phyloP scores from a whole-genome alignment of 1,140 invertebrate species.

The Physella acuta region DNA sequence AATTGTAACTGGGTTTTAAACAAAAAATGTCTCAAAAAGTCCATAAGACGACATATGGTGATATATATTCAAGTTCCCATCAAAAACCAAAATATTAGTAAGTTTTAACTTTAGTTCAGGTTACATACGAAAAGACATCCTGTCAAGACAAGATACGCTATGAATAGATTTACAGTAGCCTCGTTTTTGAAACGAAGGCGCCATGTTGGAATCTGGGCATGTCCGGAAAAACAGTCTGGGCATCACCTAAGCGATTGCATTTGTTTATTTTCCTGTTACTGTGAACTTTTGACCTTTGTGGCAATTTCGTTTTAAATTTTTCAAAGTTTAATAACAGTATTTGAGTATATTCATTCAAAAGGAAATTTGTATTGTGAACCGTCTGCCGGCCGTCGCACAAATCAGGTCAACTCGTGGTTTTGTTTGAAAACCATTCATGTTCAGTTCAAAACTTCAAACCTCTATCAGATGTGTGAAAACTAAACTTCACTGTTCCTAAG shows the following conservation, averaged over 20 bases:
- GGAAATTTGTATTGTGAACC: not conserved
- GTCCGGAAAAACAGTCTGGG: conserved; percentile 12
- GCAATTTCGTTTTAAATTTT: not conserved
- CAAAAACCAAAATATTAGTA: no score
- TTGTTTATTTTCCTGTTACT: conserved; percentile 13
- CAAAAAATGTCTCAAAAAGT: no score
- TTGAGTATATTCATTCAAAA: not conserved
- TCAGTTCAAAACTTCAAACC: not conserved
- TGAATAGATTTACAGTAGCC: conserved; percentile 7
- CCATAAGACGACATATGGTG: no score
- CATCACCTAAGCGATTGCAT: conserved; percentile 7
- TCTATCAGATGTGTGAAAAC: not conserved
- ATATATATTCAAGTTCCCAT: no score
- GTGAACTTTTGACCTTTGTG: conserved; percentile 6
- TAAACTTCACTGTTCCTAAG: no score
- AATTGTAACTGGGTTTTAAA: no score
- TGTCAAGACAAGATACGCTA: not conserved
- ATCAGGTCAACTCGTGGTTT: not conserved
- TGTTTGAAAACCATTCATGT: not conserved
- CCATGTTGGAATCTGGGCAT: conserved; percentile 21
- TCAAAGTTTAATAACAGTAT: no score
- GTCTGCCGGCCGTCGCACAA: no score
- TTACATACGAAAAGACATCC: no score
- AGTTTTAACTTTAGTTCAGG: no score
- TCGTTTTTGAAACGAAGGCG: conserved; percentile 14